Conservation (phyloP, 2,888 invertebrate species). For the Xestobium rufovillosum region DNA sequence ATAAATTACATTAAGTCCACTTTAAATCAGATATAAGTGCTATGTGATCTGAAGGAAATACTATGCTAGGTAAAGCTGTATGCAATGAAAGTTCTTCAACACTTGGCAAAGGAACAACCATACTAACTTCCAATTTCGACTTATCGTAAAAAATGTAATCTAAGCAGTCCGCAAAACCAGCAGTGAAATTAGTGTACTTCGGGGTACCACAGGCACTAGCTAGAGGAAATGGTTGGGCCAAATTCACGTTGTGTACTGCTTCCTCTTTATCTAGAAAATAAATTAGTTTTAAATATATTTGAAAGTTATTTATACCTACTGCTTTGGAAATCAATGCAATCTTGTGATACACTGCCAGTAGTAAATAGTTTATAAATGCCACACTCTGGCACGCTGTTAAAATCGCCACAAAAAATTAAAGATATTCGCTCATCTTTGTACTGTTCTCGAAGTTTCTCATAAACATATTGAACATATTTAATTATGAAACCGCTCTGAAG, state of each 20-base stretch:
- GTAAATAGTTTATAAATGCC: slow-evolving; percentile 78
- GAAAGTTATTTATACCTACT: slow-evolving; percentile 51
- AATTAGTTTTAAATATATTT: slow-evolving; percentile 10
- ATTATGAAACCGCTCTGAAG: slow-evolving; percentile 74
- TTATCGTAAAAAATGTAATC: slow-evolving; percentile 87
- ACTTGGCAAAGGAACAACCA: slow-evolving; percentile 75
- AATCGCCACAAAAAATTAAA: slow-evolving; percentile 84
- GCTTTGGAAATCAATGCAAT: slow-evolving; percentile 69
- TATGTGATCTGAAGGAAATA: slow-evolving; percentile 92
- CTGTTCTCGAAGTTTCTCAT: slow-evolving; percentile 42
- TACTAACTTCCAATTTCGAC: slow-evolving; percentile 52
- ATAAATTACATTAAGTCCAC: slow-evolving; percentile 42
- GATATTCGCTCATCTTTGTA: slow-evolving; percentile 48
- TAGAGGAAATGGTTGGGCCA: slow-evolving; percentile 59
- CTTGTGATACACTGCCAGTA: slow-evolving; percentile 54
- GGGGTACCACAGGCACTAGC: slow-evolving; percentile 81
- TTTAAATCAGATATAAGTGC: slow-evolving; percentile 76
- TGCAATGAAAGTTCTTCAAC: slow-evolving; percentile 66
- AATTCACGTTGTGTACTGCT: slow-evolving; percentile 53
- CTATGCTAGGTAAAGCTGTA: slow-evolving; percentile 77
- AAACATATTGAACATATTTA: slow-evolving; percentile 58
- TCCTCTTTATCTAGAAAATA: slow-evolving; percentile 54
- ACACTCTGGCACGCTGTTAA: slow-evolving; percentile 81
- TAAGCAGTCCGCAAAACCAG: slow-evolving; percentile 75
- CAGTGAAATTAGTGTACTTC: slow-evolving; percentile 79